Percentiles rank a stretch among this genome's conserved stretches.
phyloP scores from a whole-genome alignment of 2,888 invertebrate genomes.

The Acleris emargana region DNA sequence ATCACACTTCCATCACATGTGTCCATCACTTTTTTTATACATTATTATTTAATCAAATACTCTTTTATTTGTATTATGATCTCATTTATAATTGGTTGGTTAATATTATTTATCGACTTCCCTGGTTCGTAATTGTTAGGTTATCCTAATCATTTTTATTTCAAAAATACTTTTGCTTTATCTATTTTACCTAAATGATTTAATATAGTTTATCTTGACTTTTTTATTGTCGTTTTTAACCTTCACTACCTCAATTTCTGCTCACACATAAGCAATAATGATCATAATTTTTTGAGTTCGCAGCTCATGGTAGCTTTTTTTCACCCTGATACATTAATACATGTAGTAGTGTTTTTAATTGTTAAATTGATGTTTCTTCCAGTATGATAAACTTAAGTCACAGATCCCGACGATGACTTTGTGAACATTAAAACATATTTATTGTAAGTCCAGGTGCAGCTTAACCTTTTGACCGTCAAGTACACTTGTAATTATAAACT shows the following conservation, averaged over 20 bases:
- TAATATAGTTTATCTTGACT: neutral
- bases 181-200: neutral
- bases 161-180: neutral
- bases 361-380: neutral
- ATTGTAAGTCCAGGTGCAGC: no score
- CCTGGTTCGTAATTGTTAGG: neutral
- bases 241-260: conserved; percentile 25
- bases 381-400: neutral
- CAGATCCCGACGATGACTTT: no score
- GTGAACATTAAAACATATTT: no score
- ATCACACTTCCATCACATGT: conserved; percentile 8
- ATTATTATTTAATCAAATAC: conserved; percentile 15
- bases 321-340: neutral
- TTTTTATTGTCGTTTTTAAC: conserved; percentile 9
- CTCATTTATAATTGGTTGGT: conserved; percentile 26
- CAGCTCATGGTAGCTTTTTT: neutral
- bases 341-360: neutral
- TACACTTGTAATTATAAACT: no score
- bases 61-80: conserved; percentile 24
- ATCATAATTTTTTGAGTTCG: conserved; percentile 4
- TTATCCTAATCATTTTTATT: neutral
- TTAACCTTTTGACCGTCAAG: no score
- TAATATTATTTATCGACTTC: conserved; percentile 5
- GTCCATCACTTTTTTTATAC: neutral
- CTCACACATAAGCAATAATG: conserved; percentile 25